Evolutionary conservation across 2,797 vertebrate genomes (phyloP), one percentile per base, ranked within the genome.

Genomic region (Argyrosomus regius): DNA sequence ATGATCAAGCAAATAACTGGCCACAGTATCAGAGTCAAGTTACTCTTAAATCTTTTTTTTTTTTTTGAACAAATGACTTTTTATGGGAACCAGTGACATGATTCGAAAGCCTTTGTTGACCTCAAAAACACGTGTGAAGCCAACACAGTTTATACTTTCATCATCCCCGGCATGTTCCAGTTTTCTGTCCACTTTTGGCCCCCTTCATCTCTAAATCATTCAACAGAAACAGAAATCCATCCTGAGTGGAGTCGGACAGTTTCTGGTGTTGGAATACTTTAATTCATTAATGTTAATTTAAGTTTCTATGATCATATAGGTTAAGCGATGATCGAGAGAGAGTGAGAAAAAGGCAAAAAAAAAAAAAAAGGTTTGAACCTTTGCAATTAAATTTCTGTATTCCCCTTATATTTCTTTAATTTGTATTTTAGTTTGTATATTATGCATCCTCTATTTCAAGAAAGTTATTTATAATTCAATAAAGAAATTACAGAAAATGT

Each of bases 381-480:
- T 53, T 75, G 14, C 11, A 11, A 62, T 61, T 57, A 11, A 52
- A 8, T 61, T 48, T 64, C 18, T 64, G 20, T 41, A 41, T 18
- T 50, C 11, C 20, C 20, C 35, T 60, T 16, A 54, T 58, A 35
- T 46, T 54, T 28, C 57, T 17, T 12, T 11, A 53, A 63, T 39
- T 68, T 39, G 3, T 72, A 45, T 22, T 39, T 57, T 64, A 7
- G 3, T 68, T 77, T 65, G 24, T 68, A 53, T 62, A 45, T 66
- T 57, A 35, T 53, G 10, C 41, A 46, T 52, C 35, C 45, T 24
- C 3, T 52, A 80, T 75, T 69, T 56, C 53, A 57, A 60, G 18
- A 45, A 46, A 68, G 12, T 39, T 60, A 81, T 81, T 70, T 70
- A 58, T 64, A 75, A 59, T 70, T 70, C 16, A 80, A 54, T 62